These are phyloP conservation scores for Lamproptera curius DNA, from an alignment of 2,888 invertebrate genomes.

Conservation along the genomic window DNA sequence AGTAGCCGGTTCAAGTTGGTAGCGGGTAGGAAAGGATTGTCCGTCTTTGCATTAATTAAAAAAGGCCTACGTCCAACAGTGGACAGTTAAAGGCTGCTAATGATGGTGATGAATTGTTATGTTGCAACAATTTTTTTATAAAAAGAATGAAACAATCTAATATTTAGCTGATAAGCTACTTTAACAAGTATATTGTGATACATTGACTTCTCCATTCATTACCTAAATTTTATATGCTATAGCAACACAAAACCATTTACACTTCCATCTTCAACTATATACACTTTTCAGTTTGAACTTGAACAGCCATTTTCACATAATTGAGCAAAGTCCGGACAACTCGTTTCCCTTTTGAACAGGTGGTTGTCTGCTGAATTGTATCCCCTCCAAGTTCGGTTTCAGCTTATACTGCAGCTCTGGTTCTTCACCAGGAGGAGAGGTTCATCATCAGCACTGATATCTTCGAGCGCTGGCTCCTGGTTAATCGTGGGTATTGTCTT, in stretches of 20 bases:
- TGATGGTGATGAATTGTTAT: too few relatives aligned
- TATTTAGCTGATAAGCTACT: too few relatives aligned
- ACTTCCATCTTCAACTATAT: not conserved
- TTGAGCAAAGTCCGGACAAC: slow-evolving; percentile 90
- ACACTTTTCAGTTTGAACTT: not conserved
- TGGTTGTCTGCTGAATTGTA: slow-evolving; percentile 83
- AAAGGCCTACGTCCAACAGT: too few relatives aligned
- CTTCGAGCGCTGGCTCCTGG: slow-evolving; percentile 48
- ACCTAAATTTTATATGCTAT: too few relatives aligned
- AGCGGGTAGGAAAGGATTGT: too few relatives aligned
- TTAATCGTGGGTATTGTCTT: slow-evolving; percentile 75
- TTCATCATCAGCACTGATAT: slow-evolving; percentile 64
- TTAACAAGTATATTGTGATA: too few relatives aligned
- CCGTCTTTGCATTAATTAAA: too few relatives aligned
- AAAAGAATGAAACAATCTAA: too few relatives aligned
- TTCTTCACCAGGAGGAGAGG: slow-evolving; percentile 80
- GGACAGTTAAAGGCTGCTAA: too few relatives aligned
- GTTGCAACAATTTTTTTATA: too few relatives aligned
- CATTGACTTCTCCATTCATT: too few relatives aligned
- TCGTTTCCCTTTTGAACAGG: slow-evolving; percentile 86
- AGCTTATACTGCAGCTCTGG: slow-evolving; percentile 70
- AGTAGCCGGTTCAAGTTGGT: too few relatives aligned
- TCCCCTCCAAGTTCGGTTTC: slow-evolving; percentile 82
- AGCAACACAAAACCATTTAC: not conserved
- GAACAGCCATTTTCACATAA: slow-evolving; percentile 79